Percentiles rank a stretch among this genome's conserved stretches.
These are phyloP conservation scores for Drosophila histrio DNA, from an alignment of 2,888 invertebrate genomes.

Conservation along the genomic window DNA sequence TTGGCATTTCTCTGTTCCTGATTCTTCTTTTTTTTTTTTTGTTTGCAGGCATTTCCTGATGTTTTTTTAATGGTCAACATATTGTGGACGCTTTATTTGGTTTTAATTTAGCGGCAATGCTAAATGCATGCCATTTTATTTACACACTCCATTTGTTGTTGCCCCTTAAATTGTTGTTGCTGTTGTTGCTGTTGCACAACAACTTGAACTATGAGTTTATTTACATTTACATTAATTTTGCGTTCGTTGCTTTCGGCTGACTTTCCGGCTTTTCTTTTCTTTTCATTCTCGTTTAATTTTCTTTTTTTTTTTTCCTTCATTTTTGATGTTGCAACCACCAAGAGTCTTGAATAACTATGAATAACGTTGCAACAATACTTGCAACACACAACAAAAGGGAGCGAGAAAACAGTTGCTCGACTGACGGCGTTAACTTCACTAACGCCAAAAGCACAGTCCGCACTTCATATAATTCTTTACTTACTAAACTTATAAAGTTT, in stretches of 20 bases:
- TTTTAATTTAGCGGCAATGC: constrained; percentile 60
- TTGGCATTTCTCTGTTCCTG: constrained; percentile 2
- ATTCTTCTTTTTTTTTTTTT: background rate
- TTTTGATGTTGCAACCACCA: constrained; percentile 33
- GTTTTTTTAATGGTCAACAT: constrained; percentile 48
- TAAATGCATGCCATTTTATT: constrained; percentile 61
- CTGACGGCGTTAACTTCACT: constrained; percentile 51
- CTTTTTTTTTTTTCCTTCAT: background rate
- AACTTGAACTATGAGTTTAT: constrained; percentile 64
- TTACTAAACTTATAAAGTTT: constrained; percentile 61
- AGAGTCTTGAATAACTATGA: constrained; percentile 56
- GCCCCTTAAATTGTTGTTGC: background rate
- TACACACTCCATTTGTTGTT: constrained; percentile 59
- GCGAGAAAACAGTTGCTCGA: constrained; percentile 44
- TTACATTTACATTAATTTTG: constrained; percentile 59
- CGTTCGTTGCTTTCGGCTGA: constrained; percentile 11
- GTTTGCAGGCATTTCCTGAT: constrained; percentile 23
- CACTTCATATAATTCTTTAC: constrained; percentile 66
- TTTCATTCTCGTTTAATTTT: background rate
- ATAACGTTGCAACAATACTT: constrained; percentile 21
- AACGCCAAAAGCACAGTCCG: constrained; percentile 47
- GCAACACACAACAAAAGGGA: constrained; percentile 25
- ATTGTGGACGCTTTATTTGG: constrained; percentile 51
- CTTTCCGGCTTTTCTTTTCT: constrained; percentile 31
- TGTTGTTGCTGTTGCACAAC: constrained; percentile 30